A percentile compares a stretch with the other conserved stretches of the same genome.
These are phyloP conservation scores for Synaphobranchus kaupii DNA, from an alignment of 2,797 vertebrate genomes.

Conservation along the genomic window DNA sequence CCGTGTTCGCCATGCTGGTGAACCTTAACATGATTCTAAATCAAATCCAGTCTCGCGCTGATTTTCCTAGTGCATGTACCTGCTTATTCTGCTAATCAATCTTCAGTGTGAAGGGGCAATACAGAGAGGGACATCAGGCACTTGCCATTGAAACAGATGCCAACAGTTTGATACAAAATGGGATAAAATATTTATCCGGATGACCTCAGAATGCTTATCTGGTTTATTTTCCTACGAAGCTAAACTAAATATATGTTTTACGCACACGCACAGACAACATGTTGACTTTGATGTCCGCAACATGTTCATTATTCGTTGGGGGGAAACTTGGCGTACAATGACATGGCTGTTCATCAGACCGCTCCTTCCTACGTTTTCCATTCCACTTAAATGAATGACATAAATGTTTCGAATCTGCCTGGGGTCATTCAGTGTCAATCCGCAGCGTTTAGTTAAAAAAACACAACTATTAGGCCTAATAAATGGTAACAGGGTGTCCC, in stretches of 20 bases:
- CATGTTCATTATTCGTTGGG: slow-evolving; percentile 43
- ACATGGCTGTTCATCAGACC: slow-evolving; percentile 46
- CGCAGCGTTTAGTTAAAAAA: slow-evolving; percentile 70
- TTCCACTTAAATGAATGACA: slow-evolving; percentile 51
- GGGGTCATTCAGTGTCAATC: slow-evolving; percentile 69
- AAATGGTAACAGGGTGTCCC: slow-evolving; percentile 54
- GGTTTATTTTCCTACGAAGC: not conserved
- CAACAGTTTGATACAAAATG: not conserved
- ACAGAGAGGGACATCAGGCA: not conserved
- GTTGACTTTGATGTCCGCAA: slow-evolving; percentile 7
- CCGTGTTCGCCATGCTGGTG: too few species aligned
- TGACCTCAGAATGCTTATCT: not conserved
- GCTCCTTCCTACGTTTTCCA: slow-evolving; percentile 17
- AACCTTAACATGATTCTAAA: not conserved
- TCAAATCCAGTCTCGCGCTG: not conserved
- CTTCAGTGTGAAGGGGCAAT: not conserved
- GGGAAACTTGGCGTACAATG: slow-evolving; percentile 26
- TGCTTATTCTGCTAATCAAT: not conserved
- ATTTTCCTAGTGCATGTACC: not conserved
- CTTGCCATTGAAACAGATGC: not conserved
- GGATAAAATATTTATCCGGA: not conserved
- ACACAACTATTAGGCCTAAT: slow-evolving; percentile 64
- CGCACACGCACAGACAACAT: not conserved
- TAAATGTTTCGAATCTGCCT: slow-evolving; percentile 62
- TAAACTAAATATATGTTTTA: not conserved